Conservation (phyloP, 2,797 vertebrate genomes). For the Astyanax mexicanus region DNA sequence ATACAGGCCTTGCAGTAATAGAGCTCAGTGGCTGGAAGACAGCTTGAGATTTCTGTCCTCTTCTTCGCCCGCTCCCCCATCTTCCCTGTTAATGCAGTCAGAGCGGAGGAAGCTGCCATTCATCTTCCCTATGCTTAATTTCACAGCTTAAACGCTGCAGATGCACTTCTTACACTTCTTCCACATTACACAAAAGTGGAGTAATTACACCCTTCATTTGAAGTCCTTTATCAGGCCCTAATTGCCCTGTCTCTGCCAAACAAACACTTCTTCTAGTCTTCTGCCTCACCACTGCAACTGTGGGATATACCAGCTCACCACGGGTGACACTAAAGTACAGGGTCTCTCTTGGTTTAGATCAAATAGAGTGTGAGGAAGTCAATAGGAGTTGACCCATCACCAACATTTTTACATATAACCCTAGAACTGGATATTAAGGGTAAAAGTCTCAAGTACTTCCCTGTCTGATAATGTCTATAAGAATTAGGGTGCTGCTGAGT, state of each 20-base stretch:
- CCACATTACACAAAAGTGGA: constrained; percentile 33
- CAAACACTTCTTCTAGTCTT: constrained; percentile 28
- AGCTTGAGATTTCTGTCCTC: constrained; percentile 20
- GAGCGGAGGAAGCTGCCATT: constrained; percentile 35
- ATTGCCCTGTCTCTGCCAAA: constrained; percentile 46
- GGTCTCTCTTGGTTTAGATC: background rate
- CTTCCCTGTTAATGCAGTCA: constrained; percentile 18
- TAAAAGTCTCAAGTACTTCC: no score
- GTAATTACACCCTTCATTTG: constrained; percentile 57
- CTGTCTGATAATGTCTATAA: no score
- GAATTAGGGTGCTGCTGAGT: no score
- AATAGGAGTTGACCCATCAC: no score
- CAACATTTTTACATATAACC: no score
- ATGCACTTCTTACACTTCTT: constrained; percentile 40
- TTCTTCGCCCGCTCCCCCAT: constrained; percentile 1
- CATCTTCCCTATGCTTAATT: constrained; percentile 46
- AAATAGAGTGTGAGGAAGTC: no score
- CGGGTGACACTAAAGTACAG: background rate
- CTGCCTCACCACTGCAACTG: constrained; percentile 11
- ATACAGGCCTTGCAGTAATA: constrained; percentile 10
- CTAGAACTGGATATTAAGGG: no score
- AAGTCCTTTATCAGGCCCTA: constrained; percentile 47
- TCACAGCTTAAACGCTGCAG: constrained; percentile 44
- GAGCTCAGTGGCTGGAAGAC: constrained; percentile 26
- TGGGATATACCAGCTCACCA: constrained; percentile 26